These are phyloP conservation scores for Odontomachus brunneus DNA, from an alignment of 1,140 invertebrate species.

Conservation along the genomic window DNA sequence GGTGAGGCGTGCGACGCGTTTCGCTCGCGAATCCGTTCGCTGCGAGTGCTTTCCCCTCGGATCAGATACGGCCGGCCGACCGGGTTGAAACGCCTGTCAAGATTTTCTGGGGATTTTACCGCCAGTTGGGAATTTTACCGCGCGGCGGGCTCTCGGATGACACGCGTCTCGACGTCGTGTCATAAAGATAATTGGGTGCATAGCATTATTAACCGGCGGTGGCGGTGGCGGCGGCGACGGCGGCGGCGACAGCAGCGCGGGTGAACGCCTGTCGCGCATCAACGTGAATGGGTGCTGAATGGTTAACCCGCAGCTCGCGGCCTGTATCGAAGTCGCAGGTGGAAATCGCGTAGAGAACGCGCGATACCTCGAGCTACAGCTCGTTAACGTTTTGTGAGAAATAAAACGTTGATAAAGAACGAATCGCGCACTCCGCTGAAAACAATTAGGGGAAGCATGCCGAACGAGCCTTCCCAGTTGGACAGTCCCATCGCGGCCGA, in stretches of 20 bases:
- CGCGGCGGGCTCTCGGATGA: slow-evolving; percentile 23
- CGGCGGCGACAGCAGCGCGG: slow-evolving; percentile 3
- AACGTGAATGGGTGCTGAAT: slow-evolving; percentile 50
- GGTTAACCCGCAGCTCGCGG: slow-evolving; percentile 16
- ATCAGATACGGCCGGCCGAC: slow-evolving; percentile 42
- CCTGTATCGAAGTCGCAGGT: slow-evolving; percentile 10
- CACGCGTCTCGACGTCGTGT: slow-evolving; percentile 48
- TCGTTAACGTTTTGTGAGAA: no score
- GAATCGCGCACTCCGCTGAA: no score
- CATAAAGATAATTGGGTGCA: slow-evolving; percentile 57
- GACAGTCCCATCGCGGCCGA: no score
- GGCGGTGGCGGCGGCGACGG: not conserved
- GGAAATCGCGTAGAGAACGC: not conserved
- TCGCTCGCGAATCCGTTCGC: slow-evolving; percentile 1
- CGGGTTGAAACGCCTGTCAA: slow-evolving; percentile 38
- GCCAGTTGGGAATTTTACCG: slow-evolving; percentile 46
- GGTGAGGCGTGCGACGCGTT: slow-evolving; percentile 22
- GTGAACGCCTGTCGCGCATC: slow-evolving; percentile 34
- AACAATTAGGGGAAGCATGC: no score
- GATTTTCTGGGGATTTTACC: slow-evolving; percentile 54
- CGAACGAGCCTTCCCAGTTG: no score
- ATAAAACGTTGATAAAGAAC: no score
- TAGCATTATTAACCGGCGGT: slow-evolving; percentile 53
- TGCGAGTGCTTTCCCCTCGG: slow-evolving; percentile 17
- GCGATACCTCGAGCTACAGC: not conserved